A percentile compares a stretch with the other conserved stretches of the same genome.
Conservation (phyloP, 2,888 invertebrate genomes). For the Euzophera pinguis region DNA sequence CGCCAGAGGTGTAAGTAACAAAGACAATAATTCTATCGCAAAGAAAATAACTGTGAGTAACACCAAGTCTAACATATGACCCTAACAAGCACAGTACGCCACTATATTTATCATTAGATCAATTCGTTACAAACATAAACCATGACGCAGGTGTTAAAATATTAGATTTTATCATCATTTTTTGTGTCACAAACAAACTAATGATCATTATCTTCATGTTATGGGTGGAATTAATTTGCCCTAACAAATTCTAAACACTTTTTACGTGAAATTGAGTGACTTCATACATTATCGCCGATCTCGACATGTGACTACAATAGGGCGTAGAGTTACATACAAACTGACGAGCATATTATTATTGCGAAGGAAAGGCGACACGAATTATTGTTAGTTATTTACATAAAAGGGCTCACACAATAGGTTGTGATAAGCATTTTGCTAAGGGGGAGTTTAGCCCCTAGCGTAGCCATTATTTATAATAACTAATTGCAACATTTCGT, state of each 20-base stretch:
- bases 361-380: slow-evolving; percentile 12
- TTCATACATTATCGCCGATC: slow-evolving; percentile 6
- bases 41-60: too few relatives aligned
- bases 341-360: slow-evolving; percentile 12
- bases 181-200: background rate
- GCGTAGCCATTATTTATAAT: background rate
- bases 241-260: background rate
- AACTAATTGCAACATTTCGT: slow-evolving; percentile 5
- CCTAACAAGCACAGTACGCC: background rate
- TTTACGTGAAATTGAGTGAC: slow-evolving; percentile 5
- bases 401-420: slow-evolving; percentile 22
- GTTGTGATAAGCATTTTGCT: slow-evolving; percentile 22
- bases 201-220: background rate
- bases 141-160: background rate
- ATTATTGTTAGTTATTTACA: slow-evolving; percentile 29
- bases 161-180: background rate
- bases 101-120: background rate
- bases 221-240: slow-evolving; percentile 7
- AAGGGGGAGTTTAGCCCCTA: slow-evolving; percentile 1
- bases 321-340: slow-evolving; percentile 8
- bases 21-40: too few relatives aligned
- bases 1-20: too few relatives aligned
- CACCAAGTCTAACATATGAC: too few relatives aligned
- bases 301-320: slow-evolving; percentile 4
- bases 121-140: background rate